Percentiles rank a stretch among this genome's conserved stretches.
Evolutionary conservation across 2,113 vertebrate species (phyloP).

Genomic region (Willisornis vidua): DNA sequence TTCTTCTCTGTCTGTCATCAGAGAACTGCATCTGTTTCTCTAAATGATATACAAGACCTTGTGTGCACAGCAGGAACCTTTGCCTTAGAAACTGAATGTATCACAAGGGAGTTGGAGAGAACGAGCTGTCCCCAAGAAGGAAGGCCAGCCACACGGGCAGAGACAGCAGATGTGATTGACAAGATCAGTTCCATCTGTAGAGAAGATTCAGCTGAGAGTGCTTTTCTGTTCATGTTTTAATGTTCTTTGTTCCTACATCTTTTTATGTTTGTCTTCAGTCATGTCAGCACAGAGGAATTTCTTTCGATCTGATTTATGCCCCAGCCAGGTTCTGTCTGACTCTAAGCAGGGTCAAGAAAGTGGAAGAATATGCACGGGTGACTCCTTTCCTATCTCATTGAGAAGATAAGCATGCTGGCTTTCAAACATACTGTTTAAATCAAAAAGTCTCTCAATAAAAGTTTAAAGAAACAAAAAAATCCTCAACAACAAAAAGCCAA

Average conservation of each 20-base stretch:
- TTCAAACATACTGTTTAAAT: not conserved
- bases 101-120: not conserved
- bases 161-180: not conserved
- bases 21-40: conserved; percentile 34
- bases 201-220: not conserved
- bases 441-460: not conserved
- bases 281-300: not conserved
- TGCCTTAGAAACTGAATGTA: not conserved
- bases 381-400: not conserved
- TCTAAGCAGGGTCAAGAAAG: not conserved
- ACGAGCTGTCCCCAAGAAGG: not conserved
- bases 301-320: not conserved
- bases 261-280: not conserved
- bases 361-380: not conserved
- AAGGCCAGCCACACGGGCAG: not conserved
- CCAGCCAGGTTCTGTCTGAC: not conserved
- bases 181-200: not conserved
- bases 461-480: not conserved
- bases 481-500: not conserved
- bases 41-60: conserved; percentile 19
- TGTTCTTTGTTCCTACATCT: not conserved
- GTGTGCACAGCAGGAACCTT: not conserved
- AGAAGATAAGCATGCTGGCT: not conserved
- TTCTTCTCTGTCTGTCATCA: conserved; percentile 25
- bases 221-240: not conserved